Conservation (phyloP, 1,140 invertebrate species). For the Halesus radiatus region DNA sequence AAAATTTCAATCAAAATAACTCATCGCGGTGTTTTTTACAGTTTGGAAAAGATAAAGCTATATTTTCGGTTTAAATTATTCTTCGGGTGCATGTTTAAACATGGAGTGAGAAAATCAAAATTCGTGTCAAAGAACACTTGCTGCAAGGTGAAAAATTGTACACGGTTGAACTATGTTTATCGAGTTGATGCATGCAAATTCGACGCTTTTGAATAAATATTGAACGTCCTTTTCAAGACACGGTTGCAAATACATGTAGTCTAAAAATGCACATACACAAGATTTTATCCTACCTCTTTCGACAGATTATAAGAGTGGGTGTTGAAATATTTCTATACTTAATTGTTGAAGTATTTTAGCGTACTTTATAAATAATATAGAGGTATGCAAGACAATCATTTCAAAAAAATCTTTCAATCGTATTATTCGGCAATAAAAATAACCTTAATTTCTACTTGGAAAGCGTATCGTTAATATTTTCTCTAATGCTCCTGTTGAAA, state of each 20-base stretch:
- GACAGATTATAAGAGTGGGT: neutral
- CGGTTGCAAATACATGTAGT: neutral
- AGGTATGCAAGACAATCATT: no score
- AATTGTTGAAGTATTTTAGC: no score
- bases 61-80: neutral
- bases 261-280: neutral
- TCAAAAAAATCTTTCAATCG: no score
- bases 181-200: conserved; percentile 27
- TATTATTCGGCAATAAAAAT: no score
- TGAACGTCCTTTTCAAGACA: conserved; percentile 8
- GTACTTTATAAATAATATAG: no score
- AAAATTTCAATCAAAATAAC: neutral
- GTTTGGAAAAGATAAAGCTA: neutral
- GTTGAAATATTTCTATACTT: no score
- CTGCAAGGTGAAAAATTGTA: conserved; percentile 16
- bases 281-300: neutral
- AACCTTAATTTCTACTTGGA: no score
- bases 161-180: conserved; percentile 14
- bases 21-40: neutral
- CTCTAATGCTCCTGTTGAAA: no score
- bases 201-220: conserved; percentile 31
- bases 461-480: no score
- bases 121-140: conserved; percentile 12
- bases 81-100: neutral
- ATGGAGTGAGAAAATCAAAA: conserved; percentile 5